These are phyloP conservation scores for Hirudo medicinalis DNA, from an alignment of 1,140 invertebrate species.

Conservation along the genomic window DNA sequence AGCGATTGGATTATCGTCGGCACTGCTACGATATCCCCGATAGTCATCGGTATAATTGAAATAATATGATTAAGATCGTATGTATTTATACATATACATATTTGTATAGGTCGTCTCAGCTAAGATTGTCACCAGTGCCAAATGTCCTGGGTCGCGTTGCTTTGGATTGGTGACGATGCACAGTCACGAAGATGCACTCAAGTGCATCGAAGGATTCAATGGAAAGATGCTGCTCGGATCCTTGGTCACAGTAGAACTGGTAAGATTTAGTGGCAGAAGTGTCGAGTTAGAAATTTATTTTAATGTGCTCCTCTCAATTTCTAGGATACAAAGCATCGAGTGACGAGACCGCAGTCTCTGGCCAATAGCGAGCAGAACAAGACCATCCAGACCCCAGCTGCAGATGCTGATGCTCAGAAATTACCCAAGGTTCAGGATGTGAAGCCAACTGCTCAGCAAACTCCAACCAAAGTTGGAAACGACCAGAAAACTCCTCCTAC, in stretches of 20 bases:
- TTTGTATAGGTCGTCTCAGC: background rate
- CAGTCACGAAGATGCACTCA: background rate
- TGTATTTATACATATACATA: too few species aligned
- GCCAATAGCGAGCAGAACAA: background rate
- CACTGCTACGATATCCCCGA: too few species aligned
- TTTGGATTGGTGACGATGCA: constrained; percentile 12
- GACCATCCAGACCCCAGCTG: background rate
- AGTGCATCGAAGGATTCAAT: background rate
- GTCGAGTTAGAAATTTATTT: background rate
- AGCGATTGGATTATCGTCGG: too few species aligned
- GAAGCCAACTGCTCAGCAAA: background rate
- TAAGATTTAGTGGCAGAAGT: background rate
- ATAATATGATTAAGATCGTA: too few species aligned
- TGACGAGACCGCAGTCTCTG: background rate
- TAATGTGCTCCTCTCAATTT: background rate
- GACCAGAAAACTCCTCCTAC: background rate
- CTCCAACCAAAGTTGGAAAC: background rate
- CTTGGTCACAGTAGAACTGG: constrained; percentile 10
- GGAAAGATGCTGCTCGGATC: background rate
- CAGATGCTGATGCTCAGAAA: background rate
- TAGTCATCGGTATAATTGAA: too few species aligned
- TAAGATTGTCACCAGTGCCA: constrained; percentile 15
- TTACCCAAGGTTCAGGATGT: background rate
- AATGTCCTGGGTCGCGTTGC: constrained; percentile 9
- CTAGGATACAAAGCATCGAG: background rate